Evolutionary conservation across 2,888 invertebrate species (phyloP).

Genomic region (Polylopha cassiicola): DNA sequence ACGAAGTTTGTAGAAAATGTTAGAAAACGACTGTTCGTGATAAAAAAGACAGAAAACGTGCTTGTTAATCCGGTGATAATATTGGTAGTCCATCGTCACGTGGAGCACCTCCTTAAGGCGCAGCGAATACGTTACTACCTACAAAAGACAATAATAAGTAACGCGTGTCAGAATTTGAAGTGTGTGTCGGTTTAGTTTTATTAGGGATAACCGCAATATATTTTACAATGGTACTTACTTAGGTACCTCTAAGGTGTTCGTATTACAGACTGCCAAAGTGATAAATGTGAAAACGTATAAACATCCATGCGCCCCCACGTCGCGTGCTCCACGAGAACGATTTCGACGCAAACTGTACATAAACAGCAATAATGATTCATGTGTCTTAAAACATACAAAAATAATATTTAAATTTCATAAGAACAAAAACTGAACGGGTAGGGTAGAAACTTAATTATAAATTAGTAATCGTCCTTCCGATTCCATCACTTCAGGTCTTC

Average conservation of each 20-base stretch:
- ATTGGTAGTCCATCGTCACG: too few relatives aligned
- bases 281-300: too few relatives aligned
- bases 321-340: constrained; percentile 8
- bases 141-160: too few relatives aligned
- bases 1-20: constrained; percentile 7
- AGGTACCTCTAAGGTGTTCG: too few relatives aligned
- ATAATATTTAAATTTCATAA: constrained; percentile 15
- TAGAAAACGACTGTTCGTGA: constrained; percentile 5
- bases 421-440: constrained; percentile 10
- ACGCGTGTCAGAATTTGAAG: too few relatives aligned
- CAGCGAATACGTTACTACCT: too few relatives aligned
- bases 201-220: too few relatives aligned
- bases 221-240: too few relatives aligned
- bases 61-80: not conserved
- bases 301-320: too few relatives aligned
- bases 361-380: constrained; percentile 15
- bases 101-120: too few relatives aligned
- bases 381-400: constrained; percentile 21
- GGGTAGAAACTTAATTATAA: constrained; percentile 19
- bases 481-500: constrained; percentile 13
- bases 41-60: not conserved
- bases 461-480: constrained; percentile 15
- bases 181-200: too few relatives aligned
- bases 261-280: too few relatives aligned
- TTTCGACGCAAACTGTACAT: constrained; percentile 7